Base-by-base conservation (phyloP, 2,113 vertebrate species). In the Morphnarchus princeps region DNA sequence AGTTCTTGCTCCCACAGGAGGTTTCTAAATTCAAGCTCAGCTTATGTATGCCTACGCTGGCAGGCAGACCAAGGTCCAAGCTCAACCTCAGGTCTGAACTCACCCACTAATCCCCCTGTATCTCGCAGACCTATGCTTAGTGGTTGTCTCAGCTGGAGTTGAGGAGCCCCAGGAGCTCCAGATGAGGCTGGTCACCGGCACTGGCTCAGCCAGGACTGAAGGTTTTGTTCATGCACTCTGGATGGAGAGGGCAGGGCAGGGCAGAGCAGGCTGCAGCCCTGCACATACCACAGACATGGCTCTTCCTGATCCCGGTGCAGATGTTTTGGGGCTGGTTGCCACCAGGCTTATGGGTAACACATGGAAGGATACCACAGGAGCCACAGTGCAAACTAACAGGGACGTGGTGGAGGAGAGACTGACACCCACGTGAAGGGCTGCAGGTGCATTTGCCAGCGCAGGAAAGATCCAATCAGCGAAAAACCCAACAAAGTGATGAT, bases 371-470 rank as follows among this genome's bases (percentile, higher is more conserved):
- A 49, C 50, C 50, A 19, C 16, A 55, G n/a, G 31, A 71, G 13
- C 57, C 73, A 40, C 73, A 24, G 36, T 9, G 24, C 19, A 38
- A 72, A 42, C 42, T 31, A 36, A 19, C 5, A 28, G 36, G 72
- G 62, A 24, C 0, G 0, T 10, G 49, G 28, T 0, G 4, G n/a
- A 63, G 55, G 36, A 50, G 31, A 29, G 16, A 7, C 24, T 9
- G 55, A 28, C 25, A 9, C 9, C 32, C 36, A 19, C 31, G 3
- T 4, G n/a, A 22, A 31, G 49, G 34, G 49, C 62, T 74, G 28
- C 24, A 26, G 49, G 65, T 52, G 38, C 11, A 6, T 69, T 76
- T 76, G 42, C 25, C 32, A 10, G 7, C 36, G 16, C 9, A 43
- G 65, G 20, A 43, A 52, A 59, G 71, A 52, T n/a, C 19, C 1